phyloP scores from a whole-genome alignment of 2,113 vertebrate genomes.

The Nothoprocta perdicaria region DNA sequence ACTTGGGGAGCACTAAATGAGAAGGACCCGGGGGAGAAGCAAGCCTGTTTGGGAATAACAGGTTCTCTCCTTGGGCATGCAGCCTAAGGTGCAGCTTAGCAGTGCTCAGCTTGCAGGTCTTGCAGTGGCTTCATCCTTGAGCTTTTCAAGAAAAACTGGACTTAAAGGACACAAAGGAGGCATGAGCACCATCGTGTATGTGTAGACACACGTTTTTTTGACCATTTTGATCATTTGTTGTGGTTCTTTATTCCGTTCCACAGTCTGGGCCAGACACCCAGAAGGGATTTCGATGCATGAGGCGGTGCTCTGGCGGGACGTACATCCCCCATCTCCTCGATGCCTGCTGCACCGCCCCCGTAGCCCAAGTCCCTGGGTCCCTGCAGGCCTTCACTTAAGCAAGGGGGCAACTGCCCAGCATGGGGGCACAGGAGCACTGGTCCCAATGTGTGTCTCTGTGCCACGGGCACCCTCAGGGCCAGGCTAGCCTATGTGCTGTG shows the following conservation, averaged over 20 bases:
- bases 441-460: fast-evolving
- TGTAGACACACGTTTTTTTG: background rate
- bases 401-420: background rate
- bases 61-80: background rate
- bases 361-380: background rate
- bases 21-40: background rate
- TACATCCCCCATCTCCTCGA: fast-evolving
- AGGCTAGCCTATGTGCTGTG: fast-evolving
- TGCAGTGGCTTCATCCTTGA: background rate
- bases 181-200: fast-evolving
- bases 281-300: background rate
- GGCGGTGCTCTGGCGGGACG: background rate
- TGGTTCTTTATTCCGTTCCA: background rate
- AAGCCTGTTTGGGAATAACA: background rate
- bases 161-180: background rate
- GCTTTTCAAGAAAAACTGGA: background rate
- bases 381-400: background rate
- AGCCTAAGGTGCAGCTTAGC: background rate
- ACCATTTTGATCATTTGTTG: background rate
- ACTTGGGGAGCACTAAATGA: background rate
- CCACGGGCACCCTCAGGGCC: background rate
- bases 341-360: background rate
- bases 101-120: background rate
- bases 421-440: fast-evolving
- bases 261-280: background rate